Conservation (phyloP, 1,140 invertebrate genomes). For the Drosophila triauraria region DNA sequence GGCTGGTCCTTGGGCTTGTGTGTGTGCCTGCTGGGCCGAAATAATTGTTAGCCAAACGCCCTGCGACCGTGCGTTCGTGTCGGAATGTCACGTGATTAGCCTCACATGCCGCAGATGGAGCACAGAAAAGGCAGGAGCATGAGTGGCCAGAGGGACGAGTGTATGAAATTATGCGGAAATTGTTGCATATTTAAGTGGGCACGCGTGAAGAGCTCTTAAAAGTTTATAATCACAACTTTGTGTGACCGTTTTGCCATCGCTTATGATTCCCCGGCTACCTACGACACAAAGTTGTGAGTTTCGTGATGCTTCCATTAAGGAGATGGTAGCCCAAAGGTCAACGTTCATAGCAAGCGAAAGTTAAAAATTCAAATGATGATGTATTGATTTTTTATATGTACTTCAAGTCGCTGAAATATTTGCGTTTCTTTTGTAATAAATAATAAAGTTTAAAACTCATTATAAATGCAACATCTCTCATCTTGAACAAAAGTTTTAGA, state of each 20-base stretch:
- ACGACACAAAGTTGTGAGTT: slow-evolving; percentile 8
- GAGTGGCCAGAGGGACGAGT: neutral
- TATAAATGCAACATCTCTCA: too few relatives aligned
- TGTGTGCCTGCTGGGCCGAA: slow-evolving; percentile 61
- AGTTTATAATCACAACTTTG: slow-evolving; percentile 57
- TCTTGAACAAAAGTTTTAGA: too few relatives aligned
- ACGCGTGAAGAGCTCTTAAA: slow-evolving; percentile 69
- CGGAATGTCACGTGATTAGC: slow-evolving; percentile 71
- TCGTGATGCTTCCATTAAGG: neutral
- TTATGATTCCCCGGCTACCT: neutral
- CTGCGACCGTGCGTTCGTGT: slow-evolving; percentile 51
- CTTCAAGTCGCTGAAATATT: neutral
- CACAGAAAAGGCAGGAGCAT: neutral
- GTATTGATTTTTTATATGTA: neutral
- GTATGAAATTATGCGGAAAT: slow-evolving; percentile 76
- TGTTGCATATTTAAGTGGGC: slow-evolving; percentile 79
- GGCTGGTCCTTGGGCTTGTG: slow-evolving; percentile 14
- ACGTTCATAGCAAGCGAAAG: neutral
- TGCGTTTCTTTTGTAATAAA: too few relatives aligned
- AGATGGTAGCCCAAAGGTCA: neutral
- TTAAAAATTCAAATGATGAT: neutral
- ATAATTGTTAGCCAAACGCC: slow-evolving; percentile 74
- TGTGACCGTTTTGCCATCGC: slow-evolving; percentile 29
- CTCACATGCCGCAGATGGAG: slow-evolving; percentile 8
- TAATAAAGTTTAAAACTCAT: too few relatives aligned